phyloP scores from a whole-genome alignment of 2,888 invertebrate species.

The Synergus gifuensis region DNA sequence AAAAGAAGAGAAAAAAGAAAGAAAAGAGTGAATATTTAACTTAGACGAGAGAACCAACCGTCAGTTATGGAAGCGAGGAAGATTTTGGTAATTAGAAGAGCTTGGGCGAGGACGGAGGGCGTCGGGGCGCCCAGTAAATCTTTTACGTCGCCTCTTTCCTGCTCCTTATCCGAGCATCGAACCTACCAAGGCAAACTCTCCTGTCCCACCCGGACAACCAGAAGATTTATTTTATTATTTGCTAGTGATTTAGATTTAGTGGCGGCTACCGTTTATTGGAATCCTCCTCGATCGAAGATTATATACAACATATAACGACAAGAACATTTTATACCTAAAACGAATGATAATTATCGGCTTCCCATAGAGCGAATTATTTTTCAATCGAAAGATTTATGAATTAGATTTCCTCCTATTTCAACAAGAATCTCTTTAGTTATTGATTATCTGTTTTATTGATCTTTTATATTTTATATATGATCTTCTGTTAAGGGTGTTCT shows the following conservation, averaged over 20 bases:
- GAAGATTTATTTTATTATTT: slow-evolving; percentile 69
- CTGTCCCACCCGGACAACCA: slow-evolving; percentile 50
- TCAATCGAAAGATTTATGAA: not conserved
- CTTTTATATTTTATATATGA: too few relatives aligned
- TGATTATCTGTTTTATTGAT: too few relatives aligned
- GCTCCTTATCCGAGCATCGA: slow-evolving; percentile 61
- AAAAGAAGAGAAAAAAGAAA: slow-evolving; percentile 36
- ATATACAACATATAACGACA: slow-evolving; percentile 48
- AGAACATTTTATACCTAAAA: slow-evolving; percentile 49
- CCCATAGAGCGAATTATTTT: not conserved
- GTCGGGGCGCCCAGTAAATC: slow-evolving; percentile 69
- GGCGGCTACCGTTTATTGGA: slow-evolving; percentile 66
- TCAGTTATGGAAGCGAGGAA: slow-evolving; percentile 49
- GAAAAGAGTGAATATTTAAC: slow-evolving; percentile 40
- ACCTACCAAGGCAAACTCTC: slow-evolving; percentile 42
- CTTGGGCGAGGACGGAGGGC: slow-evolving; percentile 58
- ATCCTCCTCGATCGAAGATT: slow-evolving; percentile 64
- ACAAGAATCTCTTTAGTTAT: too few relatives aligned
- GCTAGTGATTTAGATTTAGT: slow-evolving; percentile 62
- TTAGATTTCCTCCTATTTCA: too few relatives aligned
- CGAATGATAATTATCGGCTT: slow-evolving; percentile 51
- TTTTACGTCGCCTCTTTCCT: slow-evolving; percentile 52
- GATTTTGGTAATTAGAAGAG: slow-evolving; percentile 65
- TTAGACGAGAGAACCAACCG: slow-evolving; percentile 12
- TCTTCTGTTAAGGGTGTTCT: too few relatives aligned